Evolutionary conservation across 2,888 invertebrate species (phyloP), one percentile per base, ranked within the genome.

Genomic region (Volucella inanis): DNA sequence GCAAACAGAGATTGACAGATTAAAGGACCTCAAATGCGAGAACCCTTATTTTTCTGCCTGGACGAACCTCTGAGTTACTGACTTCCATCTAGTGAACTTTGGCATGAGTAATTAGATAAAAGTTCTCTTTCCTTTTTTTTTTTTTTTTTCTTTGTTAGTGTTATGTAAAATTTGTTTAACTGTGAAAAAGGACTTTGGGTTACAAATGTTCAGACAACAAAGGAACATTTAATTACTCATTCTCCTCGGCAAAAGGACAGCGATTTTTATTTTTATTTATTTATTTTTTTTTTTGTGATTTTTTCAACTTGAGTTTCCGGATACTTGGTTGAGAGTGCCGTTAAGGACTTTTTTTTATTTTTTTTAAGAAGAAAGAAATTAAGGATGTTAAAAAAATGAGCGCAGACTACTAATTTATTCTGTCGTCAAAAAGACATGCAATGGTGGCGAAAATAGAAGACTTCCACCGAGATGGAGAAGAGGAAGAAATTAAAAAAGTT

Each of bases 151-250:
- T 22, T 78, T 78, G 74, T 78, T 68, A 6, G 31, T 31, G 31
- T 77, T 83, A 72, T 78, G 83, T 43, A 74, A 70, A 78, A 70
- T 74, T 57, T 78, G 64, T 78, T 78, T 50, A 57, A 57, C 52
- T 70, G 38, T 41, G 10, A 57, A 50, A 31, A 78, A 57, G 55
- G 61, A 67, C 70, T 71, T 65, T 59, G 10, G 64, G 65, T 43
- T 65, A 47, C 64, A 31, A 68, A 70, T 65, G 18, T 14, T 50
- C 59, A 82, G 76, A 70, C 43, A 71, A 76, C 59, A 71, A 81
- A 81, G 52, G 41, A 47, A 68, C 77, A 64, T 76, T 64, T 76
- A 59, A 55, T 41, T 76, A 52, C 70, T 59, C 45, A 68, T 74
- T 55, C 61, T 55, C 68, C 43, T 18, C 12, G 52, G 41, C 52